Percentiles rank a stretch among this genome's conserved stretches.
Evolutionary conservation across 2,888 invertebrate genomes (phyloP).

Genomic region (Agriopis aurantiaria): DNA sequence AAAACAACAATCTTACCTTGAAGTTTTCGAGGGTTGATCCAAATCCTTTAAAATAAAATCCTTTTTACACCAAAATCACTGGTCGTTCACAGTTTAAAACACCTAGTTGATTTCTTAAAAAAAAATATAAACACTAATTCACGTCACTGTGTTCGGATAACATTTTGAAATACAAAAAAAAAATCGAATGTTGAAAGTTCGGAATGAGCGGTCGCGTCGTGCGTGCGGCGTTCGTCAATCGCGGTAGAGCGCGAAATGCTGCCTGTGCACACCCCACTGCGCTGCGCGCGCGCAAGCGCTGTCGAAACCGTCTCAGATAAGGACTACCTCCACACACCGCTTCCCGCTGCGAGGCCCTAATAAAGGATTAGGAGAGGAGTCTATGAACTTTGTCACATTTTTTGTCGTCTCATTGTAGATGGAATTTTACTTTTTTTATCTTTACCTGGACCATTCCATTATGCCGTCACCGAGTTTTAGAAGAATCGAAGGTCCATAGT

Average conservation of each 20-base stretch:
- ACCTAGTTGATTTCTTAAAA: constrained; percentile 45
- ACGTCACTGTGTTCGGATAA: constrained; percentile 76
- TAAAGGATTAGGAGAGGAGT: constrained; percentile 60
- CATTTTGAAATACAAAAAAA: constrained; percentile 72
- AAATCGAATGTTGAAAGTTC: constrained; percentile 58
- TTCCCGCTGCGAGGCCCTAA: constrained; percentile 76
- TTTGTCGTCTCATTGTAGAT: constrained; percentile 59
- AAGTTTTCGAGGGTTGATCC: constrained; percentile 63
- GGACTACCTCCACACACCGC: constrained; percentile 58
- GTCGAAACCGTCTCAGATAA: constrained; percentile 77
- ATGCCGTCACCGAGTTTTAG: constrained; percentile 33
- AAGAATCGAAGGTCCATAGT: constrained; percentile 31
- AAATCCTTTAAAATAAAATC: constrained; percentile 62
- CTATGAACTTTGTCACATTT: constrained; percentile 74
- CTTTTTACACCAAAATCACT: constrained; percentile 58
- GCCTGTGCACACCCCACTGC: constrained; percentile 68
- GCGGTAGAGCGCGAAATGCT: constrained; percentile 72
- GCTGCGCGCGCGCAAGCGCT: constrained; percentile 54
- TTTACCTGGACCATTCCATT: constrained; percentile 54
- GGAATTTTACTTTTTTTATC: constrained; percentile 60
- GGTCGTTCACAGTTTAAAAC: constrained; percentile 51
- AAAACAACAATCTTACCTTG: constrained; percentile 67
- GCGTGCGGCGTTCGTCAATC: constrained; percentile 60
- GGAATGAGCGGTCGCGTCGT: constrained; percentile 72
- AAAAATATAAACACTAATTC: constrained; percentile 50